Evolutionary conservation across 2,797 vertebrate species (phyloP).

Genomic region (Scomberomorus guttatus): DNA sequence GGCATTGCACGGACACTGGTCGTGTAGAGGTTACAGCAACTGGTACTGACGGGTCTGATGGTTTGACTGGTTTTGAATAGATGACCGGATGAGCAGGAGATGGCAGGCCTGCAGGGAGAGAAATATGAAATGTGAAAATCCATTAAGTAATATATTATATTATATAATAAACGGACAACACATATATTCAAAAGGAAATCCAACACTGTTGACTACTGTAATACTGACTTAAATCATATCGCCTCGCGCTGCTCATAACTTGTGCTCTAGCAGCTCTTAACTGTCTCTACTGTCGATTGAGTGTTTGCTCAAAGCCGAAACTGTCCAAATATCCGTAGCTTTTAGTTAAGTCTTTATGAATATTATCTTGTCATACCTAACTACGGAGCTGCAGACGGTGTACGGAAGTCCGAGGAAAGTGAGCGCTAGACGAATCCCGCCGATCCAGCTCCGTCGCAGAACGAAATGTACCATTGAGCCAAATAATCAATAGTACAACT

Average conservation of each 20-base stretch:
- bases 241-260: too few species aligned
- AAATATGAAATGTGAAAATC: constrained; percentile 7
- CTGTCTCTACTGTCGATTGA: not conserved
- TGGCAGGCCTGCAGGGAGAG: constrained; percentile 52
- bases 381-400: constrained; percentile 32
- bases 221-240: not conserved
- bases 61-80: constrained; percentile 34
- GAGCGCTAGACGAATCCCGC: constrained; percentile 73
- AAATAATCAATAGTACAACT: not conserved
- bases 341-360: not conserved
- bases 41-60: constrained; percentile 23
- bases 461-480: constrained; percentile 64
- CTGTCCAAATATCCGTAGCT: not conserved
- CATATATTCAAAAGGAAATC: not conserved
- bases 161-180: not conserved
- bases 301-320: not conserved
- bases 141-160: too few species aligned
- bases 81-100: constrained; percentile 45
- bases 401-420: constrained; percentile 76
- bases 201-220: not conserved
- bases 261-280: not conserved
- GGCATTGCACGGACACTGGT: constrained; percentile 62
- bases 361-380: constrained; percentile 61
- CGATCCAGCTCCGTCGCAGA: constrained; percentile 53
- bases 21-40: constrained; percentile 25